Evolutionary conservation across 35 echinoderm and acorn worm genomes (phyloP), one percentile per base, ranked within the genome.

Genomic region (Ophiothrix spiculata): DNA sequence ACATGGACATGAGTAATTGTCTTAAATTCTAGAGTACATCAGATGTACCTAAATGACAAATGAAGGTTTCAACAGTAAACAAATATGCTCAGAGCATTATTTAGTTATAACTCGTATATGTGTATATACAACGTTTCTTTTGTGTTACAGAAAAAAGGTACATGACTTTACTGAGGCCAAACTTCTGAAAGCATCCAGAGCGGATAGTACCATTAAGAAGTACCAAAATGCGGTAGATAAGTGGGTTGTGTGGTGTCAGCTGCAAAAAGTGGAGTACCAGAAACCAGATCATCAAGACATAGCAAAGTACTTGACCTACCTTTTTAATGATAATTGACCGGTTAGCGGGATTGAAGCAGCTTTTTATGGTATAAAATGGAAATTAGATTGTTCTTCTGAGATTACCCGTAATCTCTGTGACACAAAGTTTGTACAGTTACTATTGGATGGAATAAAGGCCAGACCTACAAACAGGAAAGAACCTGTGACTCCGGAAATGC

Each of bases 351-450:
- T 69, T 6, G 60, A 69, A n/a, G 25, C 60, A 69, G 60, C 60
- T 6, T 69, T 69, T 69, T 69, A 69, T 69, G 60, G 16, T n/a
- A 69, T 69, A 15, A 69, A 69, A n/a, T 69, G 60, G 60, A 69
- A 69, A 28, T 2, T 69, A 12, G 60, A 69, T n/a, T 69, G 60
- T n/a, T 69, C 23, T 4, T 28, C 60, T 12, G 29, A 69, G 3
- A 69, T 69, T 6, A 2, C 23, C 29, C 17, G 10, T 28, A 69
- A 69, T 25, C 60, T 28, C 3, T 69, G 60, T n/a, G 60, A 69
- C 29, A 25, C 25, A 2, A 69, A 69, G 60, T 69, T 69, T 28
- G 1, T 69, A 15, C 60, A 69, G n/a, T n/a, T n/a, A n/a, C n/a
- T n/a, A n/a, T n/a, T n/a, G n/a, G n/a, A n/a, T n/a, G n/a, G n/a